Evolutionary conservation across 2,888 invertebrate species (phyloP), one percentile per base, ranked within the genome.

Genomic region (Sesamia inferens): DNA sequence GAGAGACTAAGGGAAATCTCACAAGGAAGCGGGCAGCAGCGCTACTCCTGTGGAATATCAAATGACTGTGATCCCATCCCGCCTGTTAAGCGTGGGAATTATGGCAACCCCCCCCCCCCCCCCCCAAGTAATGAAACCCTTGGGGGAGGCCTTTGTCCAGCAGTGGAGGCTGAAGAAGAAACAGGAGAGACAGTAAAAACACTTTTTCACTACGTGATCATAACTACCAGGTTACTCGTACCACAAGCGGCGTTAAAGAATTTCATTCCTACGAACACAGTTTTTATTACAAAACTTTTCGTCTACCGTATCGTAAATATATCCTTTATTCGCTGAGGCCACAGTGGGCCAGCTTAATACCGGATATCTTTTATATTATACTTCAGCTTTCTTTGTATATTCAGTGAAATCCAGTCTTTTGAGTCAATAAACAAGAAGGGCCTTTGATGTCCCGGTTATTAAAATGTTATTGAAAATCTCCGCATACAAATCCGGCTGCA

Each of bases 291-390:
- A 13, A 24, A 55, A 31, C 22, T 59, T 10, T 39, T 31, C 22
- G 66, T 51, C 42, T 31, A 4, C 16, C 42, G 47, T 75, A 80
- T 81, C 76, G n/a, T n/a, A n/a, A n/a, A 66, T 47, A 69, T 79
- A 65, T 64, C 65, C 57, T 79, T 70, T 54, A 73, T 83, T 70
- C 22, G n/a, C 31, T 39, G 39, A 55, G 19, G 44, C 68, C 68
- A 51, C 55, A 73, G 55, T 31, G 14, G 0, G 5, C 54, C 47
- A 55, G 61, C 47, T 39, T 3, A 39, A 14, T 61, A 22, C 68
- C 71, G 81, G 81, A 80, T 75, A n/a, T 75, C 71, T 83, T 81
- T 83, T 81, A 71, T 75, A 68, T 83, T 81, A 71, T 75, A 68
- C 42, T n/a, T 11, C 39, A 68, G 24, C 16, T 3, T 71, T 66